Evolutionary conservation across 1,140 invertebrate species (phyloP).

Genomic region (Drosophila equinoxialis): DNA sequence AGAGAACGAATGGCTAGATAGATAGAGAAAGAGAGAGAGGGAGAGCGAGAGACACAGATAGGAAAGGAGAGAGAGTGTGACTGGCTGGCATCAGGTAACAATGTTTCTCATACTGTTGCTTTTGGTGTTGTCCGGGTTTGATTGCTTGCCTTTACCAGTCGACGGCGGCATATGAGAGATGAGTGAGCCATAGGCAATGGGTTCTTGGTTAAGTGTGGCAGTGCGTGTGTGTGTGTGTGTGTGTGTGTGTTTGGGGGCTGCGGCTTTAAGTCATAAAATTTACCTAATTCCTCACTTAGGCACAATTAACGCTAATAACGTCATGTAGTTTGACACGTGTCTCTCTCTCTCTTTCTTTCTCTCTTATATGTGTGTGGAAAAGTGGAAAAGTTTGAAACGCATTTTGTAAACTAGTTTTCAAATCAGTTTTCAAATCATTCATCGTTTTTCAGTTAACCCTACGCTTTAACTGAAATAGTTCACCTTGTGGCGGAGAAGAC

Average conservation of each 20-base stretch:
- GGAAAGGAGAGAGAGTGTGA: too few species aligned
- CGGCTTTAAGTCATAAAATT: conserved; percentile 58
- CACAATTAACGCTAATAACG: conserved; percentile 66
- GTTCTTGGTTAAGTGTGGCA: not conserved
- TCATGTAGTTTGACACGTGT: conserved; percentile 61
- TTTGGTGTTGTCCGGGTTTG: conserved; percentile 6
- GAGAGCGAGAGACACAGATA: too few species aligned
- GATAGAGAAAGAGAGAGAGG: too few species aligned
- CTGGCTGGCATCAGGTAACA: conserved; percentile 25
- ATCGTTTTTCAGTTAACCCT: too few species aligned
- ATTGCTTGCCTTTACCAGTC: conserved; percentile 12
- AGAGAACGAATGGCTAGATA: not conserved
- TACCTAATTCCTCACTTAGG: conserved; percentile 68
- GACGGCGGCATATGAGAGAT: not conserved
- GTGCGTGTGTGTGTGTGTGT: too few species aligned
- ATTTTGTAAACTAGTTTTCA: too few species aligned
- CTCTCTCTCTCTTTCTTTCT: not conserved
- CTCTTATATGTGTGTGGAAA: too few species aligned
- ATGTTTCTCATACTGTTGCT: conserved; percentile 26
- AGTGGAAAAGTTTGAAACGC: too few species aligned
- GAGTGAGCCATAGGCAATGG: conserved; percentile 8
- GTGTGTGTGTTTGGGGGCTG: not conserved
- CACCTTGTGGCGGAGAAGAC: not conserved
- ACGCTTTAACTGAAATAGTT: not conserved
- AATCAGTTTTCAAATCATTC: too few species aligned